Base-by-base conservation (phyloP, 1,140 invertebrate species). In the Rhagoletis pomonella region DNA sequence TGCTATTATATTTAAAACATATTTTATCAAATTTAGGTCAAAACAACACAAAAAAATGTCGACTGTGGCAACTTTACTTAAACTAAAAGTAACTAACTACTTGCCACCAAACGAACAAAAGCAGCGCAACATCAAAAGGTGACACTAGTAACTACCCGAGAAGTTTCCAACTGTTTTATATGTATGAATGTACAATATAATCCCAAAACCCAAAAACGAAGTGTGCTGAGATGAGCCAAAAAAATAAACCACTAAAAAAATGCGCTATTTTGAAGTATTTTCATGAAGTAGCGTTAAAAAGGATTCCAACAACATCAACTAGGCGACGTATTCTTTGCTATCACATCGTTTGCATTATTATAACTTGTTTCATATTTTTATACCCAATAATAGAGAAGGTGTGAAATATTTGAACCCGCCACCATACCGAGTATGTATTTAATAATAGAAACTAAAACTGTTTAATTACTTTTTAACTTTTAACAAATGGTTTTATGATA, bases 101-200 rank as follows among this genome's bases (percentile, higher is more conserved):
- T 73, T 10, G 50, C 50, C 50, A 44, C 65, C 29, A 39, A 67
- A 67, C n/a, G 29, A 44, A 73, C 67, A 1, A 44, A 73, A 73
- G 4, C 39, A 73, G 44, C 44, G 67, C 67, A 44, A 17, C 67
- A 6, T 47, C 39, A 47, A 47, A 44, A 73, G 67, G 39, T 73
- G 67, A 39, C 67, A 47, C 67, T 44, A 12, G 5, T 44, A 44
- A 73, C 39, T 73, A 73, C 12, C 12, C 67, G 39, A 42, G 17
- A 73, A 73, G 39, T 73, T 73, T 73, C 42, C 14, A 17, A 73
- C 39, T 44, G 44, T 73, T 29, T 73, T 73, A 55, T 55, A 55
- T 55, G 50, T 55, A 55, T 55, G 5, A 0, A 29, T 29, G 29
- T 29, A 29, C 29, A 29, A 6, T 73, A 73, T 73, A 73, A 73